phyloP scores from a whole-genome alignment of 2,113 vertebrate species.

The Malurus elegans region DNA sequence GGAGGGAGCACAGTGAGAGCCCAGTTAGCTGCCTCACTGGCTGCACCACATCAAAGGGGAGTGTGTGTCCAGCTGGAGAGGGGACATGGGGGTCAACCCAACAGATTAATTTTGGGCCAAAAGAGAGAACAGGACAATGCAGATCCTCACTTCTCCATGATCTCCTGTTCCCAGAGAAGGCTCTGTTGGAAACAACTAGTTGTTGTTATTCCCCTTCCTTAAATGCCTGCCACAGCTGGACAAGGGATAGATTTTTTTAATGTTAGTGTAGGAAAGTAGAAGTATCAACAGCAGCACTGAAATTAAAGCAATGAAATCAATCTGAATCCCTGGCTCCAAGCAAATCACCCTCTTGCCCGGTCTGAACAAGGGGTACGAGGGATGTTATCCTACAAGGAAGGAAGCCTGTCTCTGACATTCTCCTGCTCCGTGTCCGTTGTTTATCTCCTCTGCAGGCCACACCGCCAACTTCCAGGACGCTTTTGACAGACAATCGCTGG shows the following conservation, averaged over 20 bases:
- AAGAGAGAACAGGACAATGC: neutral
- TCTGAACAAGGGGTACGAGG: neutral
- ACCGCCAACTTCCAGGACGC: slow-evolving; percentile 83
- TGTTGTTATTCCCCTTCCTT: neutral
- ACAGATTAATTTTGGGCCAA: neutral
- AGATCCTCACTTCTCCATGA: rapidly evolving
- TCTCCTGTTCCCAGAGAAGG: neutral
- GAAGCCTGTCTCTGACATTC: neutral
- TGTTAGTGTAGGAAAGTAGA: neutral
- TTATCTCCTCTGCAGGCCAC: slow-evolving; percentile 68
- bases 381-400: neutral
- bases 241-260: neutral
- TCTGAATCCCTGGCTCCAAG: neutral
- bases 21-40: neutral
- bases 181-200: neutral
- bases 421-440: rapidly evolving
- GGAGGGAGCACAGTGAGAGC: neutral
- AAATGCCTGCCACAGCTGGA: neutral
- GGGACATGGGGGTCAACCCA: neutral
- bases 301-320: neutral
- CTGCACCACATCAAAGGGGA: slow-evolving; percentile 29
- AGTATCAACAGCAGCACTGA: neutral
- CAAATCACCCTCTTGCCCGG: neutral
- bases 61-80: neutral
- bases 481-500: slow-evolving; percentile 73